Evolutionary conservation across 2,797 vertebrate genomes (phyloP), one percentile per base, ranked within the genome.

Genomic region (Cossypha caffra): DNA sequence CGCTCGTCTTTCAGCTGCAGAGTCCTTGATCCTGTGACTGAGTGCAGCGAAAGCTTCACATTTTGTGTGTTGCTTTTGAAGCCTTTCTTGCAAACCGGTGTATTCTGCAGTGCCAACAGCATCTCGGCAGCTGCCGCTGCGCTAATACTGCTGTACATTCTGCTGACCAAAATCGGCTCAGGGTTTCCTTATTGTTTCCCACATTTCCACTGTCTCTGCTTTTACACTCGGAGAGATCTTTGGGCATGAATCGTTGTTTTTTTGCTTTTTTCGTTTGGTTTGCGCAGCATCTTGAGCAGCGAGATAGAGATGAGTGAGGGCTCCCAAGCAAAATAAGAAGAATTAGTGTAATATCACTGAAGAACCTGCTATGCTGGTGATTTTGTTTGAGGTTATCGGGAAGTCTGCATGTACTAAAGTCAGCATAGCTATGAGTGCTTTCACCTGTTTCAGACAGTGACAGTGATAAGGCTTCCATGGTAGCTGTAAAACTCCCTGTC

Each of bases 181-280:
- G 50, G 52, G 18, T 40, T 68, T 90, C 24, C 38, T 64, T 35
- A 37, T 2, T 0, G 20, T 47, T 88, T 69, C 73, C 64, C 33
- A 29, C 17, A 9, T 67, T 74, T 54, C 69, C 1, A 5, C 43
- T 21, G 9, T 17, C 68, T 79, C 83, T 55, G 31, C 63, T 93
- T 12, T 33, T 40, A 51, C 12, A 6, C n/a, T 40, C 5, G 0
- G 13, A 47, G 37, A 57, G 26, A 47, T 42, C 13, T 88, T n/a
- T 16, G 25, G 31, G 28, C 2, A 0, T 2, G 11, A 33, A 55
- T 16, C 2, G 18, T 10, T 13, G 6, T 26, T 48, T 48, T 48
- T 26, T 16, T 25, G 25, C 8, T 26, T 50, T 50, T 50, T 10
- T 71, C n/a, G 29, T 28, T 83, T 28, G n/a, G 33, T 24, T 88